Evolutionary conservation across 1,140 invertebrate genomes (phyloP), one percentile per base, ranked within the genome.

Genomic region (Megathymus violae): DNA sequence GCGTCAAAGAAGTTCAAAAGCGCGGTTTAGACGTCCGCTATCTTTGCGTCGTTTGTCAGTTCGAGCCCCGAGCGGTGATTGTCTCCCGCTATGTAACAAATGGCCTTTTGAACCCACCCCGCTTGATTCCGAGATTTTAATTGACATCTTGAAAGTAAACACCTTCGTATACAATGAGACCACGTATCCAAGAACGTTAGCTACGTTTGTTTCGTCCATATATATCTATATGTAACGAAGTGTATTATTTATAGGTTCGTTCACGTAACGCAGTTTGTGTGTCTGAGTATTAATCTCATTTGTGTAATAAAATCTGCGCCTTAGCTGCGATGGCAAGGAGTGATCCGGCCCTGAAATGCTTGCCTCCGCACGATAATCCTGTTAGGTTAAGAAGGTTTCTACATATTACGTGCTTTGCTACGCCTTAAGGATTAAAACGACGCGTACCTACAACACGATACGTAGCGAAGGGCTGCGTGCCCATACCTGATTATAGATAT

Each of bases 321-420:
- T 89, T 89, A 90, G 85, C 82, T 73, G 79, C 73, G 74, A 78
- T 77, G 80, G 78, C 75, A 79, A 82, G 78, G 78, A 82, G 82
- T 87, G 86, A 89, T 90, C 88, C 86, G 88, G 77, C 88, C 88
- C 85, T 90, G 86, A 89, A 88, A 85, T 85, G 85, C 83, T 84
- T 87, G 82, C 92, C 92, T 93, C 92, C 91, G 85, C 91, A 92
- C 91, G 92, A 91, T 93, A 93, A 93, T 93, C 93, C 91, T 93
- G 93, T 93, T 93, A 93, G 92, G 92, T 93, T 93, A 93, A 93
- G 92, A 93, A 93, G 93, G 92, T 93, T 93, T 93, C 92, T 92
- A 92, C 92, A 93, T 93, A 93, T 93, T 93, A 93, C 91, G 87
- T 92, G 92, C 91, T 93, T 93, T 93, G 86, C 87, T 89, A 85